These are phyloP conservation scores for Euborellia annulipes DNA, from an alignment of 1,140 invertebrate species.

Conservation along the genomic window DNA sequence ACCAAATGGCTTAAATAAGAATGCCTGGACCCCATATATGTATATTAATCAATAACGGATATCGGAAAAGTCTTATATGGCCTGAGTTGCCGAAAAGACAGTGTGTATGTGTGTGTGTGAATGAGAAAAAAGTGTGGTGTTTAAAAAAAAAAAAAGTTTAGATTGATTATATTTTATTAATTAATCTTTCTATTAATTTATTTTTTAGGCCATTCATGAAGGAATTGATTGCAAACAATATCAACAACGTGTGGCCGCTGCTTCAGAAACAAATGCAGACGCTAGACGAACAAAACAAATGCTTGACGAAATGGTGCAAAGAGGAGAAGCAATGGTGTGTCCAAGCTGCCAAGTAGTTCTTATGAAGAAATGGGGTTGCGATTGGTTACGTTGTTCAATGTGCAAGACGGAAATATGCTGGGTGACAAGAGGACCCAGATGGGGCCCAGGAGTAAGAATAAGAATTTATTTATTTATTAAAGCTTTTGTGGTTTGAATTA, in stretches of 20 bases:
- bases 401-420: conserved; percentile 92
- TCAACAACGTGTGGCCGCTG: conserved; percentile 51
- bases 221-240: conserved; percentile 73
- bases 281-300: conserved; percentile 59
- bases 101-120: too few relatives aligned
- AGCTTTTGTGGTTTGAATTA: too few relatives aligned
- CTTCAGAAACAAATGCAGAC: conserved; percentile 43
- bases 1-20: too few relatives aligned
- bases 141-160: too few relatives aligned
- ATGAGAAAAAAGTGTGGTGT: too few relatives aligned
- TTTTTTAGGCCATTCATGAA: conserved; percentile 60
- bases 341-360: conserved; percentile 69
- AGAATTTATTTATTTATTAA: too few relatives aligned
- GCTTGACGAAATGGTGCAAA: conserved; percentile 61
- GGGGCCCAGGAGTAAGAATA: conserved; percentile 55
- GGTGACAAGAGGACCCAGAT: conserved; percentile 74
- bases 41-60: too few relatives aligned
- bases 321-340: conserved; percentile 74
- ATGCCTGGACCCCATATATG: too few relatives aligned
- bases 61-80: too few relatives aligned
- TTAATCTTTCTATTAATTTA: neutral
- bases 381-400: conserved; percentile 83
- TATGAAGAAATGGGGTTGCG: conserved; percentile 89
- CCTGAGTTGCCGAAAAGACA: too few relatives aligned
- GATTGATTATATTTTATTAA: neutral